Evolutionary conservation across 2,797 vertebrate species (phyloP).

Genomic region (Tapirus indicus): DNA sequence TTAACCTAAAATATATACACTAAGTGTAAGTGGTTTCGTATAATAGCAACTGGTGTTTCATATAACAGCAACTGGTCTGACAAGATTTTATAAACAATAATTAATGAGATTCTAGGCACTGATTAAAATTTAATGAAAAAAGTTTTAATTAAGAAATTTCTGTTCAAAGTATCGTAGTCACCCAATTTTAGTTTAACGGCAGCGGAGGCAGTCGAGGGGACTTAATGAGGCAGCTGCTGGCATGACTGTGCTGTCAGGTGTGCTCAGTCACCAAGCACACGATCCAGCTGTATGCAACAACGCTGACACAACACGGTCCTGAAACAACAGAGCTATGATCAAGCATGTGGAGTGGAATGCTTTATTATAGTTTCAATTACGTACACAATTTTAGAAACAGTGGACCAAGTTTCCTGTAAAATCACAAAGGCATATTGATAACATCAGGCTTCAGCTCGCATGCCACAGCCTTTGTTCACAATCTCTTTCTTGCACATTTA

Average conservation of each 20-base stretch:
- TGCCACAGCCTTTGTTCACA: slow-evolving; percentile 69
- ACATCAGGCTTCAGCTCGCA: background rate
- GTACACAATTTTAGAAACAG: slow-evolving; percentile 73
- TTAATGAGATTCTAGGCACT: slow-evolving; percentile 75
- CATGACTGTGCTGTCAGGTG: background rate
- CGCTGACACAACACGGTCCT: background rate
- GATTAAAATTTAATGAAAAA: slow-evolving; percentile 67
- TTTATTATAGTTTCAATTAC: slow-evolving; percentile 71
- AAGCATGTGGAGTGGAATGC: slow-evolving; percentile 62
- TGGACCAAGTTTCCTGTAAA: slow-evolving; percentile 61
- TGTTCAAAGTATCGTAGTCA: background rate
- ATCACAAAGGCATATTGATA: slow-evolving; percentile 67
- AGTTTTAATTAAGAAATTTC: slow-evolving; percentile 38
- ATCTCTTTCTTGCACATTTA: slow-evolving; percentile 63
- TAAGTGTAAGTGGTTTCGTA: slow-evolving; percentile 74
- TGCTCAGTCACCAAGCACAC: background rate
- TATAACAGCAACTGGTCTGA: slow-evolving; percentile 65
- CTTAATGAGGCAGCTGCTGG: background rate
- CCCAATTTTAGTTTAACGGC: background rate
- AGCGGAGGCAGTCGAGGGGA: background rate
- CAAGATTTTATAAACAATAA: slow-evolving; percentile 76
- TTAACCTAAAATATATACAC: slow-evolving; percentile 75
- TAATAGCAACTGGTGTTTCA: slow-evolving; percentile 66
- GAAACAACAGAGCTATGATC: background rate
- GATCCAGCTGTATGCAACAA: background rate